Conservation (phyloP, 2,797 vertebrate species). For the Anas flavirostris region DNA sequence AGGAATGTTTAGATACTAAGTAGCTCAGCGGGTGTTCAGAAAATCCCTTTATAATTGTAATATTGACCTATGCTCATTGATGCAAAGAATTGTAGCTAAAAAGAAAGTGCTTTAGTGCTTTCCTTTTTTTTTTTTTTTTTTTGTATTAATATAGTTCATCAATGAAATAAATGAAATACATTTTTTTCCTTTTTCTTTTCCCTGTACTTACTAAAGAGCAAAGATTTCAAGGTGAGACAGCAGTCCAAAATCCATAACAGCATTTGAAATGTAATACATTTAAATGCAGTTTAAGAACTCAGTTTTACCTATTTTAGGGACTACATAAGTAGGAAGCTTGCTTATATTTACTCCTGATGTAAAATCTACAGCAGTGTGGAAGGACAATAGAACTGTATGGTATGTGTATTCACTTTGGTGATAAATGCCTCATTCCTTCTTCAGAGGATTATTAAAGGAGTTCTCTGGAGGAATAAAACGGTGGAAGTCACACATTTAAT, state of each 20-base stretch:
- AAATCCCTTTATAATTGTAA: conserved; percentile 38
- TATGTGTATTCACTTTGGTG: conserved; percentile 79
- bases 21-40: neutral
- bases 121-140: neutral
- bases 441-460: conserved; percentile 83
- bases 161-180: neutral
- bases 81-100: neutral
- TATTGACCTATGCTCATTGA: conserved; percentile 41
- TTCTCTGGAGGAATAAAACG: conserved; percentile 84
- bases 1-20: conserved; percentile 35
- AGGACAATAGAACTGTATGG: conserved; percentile 72
- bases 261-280: conserved; percentile 3
- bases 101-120: neutral
- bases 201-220: neutral
- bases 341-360: conserved; percentile 42
- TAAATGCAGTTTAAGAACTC: conserved; percentile 34
- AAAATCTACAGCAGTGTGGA: conserved; percentile 43
- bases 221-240: conserved; percentile 3
- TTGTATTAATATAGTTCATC: neutral
- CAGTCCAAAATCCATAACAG: neutral
- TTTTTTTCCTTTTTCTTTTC: too few species aligned
- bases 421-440: conserved; percentile 79
- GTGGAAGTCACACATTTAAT: conserved; percentile 89
- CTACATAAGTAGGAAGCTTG: neutral
- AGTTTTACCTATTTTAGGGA: conserved; percentile 2